Conservation (phyloP, 2,888 invertebrate genomes). For the Plebejus argus region DNA sequence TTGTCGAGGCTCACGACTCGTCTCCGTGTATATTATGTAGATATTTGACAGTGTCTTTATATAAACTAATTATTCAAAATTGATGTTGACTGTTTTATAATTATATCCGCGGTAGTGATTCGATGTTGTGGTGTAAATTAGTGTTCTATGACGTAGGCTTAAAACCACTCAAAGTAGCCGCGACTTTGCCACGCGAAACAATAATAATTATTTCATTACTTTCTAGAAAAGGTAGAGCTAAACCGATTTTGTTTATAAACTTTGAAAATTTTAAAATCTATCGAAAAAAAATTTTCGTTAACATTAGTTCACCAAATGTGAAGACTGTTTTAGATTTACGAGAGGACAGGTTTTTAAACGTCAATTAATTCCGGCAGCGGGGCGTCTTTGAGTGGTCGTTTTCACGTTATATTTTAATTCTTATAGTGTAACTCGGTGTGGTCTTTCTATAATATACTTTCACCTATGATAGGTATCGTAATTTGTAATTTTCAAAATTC, state of each 20-base stretch:
- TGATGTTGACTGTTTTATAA: slow-evolving; percentile 82
- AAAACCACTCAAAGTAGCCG: slow-evolving; percentile 62
- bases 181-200: slow-evolving; percentile 28
- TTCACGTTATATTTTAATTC: slow-evolving; percentile 58
- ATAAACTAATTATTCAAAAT: slow-evolving; percentile 76
- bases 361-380: slow-evolving; percentile 23
- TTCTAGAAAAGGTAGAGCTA: too few relatives aligned
- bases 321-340: background rate
- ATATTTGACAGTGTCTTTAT: slow-evolving; percentile 76
- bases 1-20: slow-evolving; percentile 58
- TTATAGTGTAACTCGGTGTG: slow-evolving; percentile 78
- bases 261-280: background rate
- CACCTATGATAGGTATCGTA: slow-evolving; percentile 69
- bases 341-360: background rate
- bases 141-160: slow-evolving; percentile 76
- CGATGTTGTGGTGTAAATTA: slow-evolving; percentile 82
- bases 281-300: background rate
- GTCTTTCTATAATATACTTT: slow-evolving; percentile 74
- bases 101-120: slow-evolving; percentile 80
- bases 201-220: background rate
- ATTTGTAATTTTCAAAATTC: slow-evolving; percentile 61
- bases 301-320: background rate
- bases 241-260: background rate
- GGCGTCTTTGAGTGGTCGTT: slow-evolving; percentile 67
- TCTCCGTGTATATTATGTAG: slow-evolving; percentile 71